Base-by-base conservation (phyloP, 2,113 vertebrate genomes). In the Pardalotus punctatus region DNA sequence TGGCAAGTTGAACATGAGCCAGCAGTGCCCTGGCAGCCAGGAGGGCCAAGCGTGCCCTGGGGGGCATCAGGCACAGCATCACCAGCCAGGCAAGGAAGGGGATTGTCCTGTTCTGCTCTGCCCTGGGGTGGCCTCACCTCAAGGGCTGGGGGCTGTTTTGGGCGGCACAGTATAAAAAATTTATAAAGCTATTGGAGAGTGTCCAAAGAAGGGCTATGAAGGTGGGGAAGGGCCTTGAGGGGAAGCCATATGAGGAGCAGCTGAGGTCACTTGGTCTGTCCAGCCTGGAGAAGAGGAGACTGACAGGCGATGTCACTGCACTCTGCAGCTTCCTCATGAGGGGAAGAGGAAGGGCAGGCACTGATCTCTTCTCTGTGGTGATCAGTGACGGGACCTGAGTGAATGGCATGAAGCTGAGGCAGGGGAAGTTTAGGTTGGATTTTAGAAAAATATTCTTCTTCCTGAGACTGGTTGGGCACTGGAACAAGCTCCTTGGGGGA, bases 181-280 rank as follows among this genome's bases (percentile, higher is more conserved):
- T 11, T 2, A 42, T 31, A 2, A 11, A 54, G 5, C 14, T 21
- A 4, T 54, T 29, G 6, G 6, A 25, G 21, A 35, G 5, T 25
- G 11, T 36, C 36, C 7, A 17, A 57, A 65, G 33, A 17, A 77
- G 17, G 11, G 5, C 27, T 1, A 3, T 5, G 2, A 25, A 2
- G 20, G 21, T 35, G 16, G 10, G 35, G 6, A 69, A 61, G 4
- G 18, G 18, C 8, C 33, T 78, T 23, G 54, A 51, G 5, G 9
- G 11, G 36, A 60, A 69, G 1, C 0, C 0, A 0, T 13, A 10
- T 43, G 22, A 69, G 33, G 18, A 1, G 1, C 3, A 1, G 0
- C n/a, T 62, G 74, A 54, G 24, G 48, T 29, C 29, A 21, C 8
- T 4, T 29, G 23, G 0, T 20, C 1, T 54, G 8, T n/a, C 54